These are phyloP conservation scores for Sphinx pinastri DNA, from an alignment of 2,888 invertebrate genomes.

Conservation along the genomic window DNA sequence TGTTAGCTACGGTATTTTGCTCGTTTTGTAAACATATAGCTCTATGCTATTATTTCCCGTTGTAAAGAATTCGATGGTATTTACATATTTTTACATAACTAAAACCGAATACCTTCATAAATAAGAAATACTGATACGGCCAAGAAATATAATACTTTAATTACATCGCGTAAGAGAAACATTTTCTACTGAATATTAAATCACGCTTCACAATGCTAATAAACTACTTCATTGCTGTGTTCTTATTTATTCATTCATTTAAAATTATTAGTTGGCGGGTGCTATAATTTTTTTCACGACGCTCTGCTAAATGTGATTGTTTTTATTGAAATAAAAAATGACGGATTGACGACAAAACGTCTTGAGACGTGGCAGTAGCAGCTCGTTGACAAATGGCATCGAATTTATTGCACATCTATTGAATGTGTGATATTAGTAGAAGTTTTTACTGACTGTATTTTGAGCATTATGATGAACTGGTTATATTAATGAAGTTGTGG, in stretches of 20 bases:
- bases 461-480: not conserved
- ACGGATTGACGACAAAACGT: slow-evolving; percentile 14
- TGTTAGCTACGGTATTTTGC: not conserved
- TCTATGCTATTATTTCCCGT: not conserved
- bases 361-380: not conserved
- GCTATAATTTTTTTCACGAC: slow-evolving; percentile 13
- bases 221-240: slow-evolving; percentile 6
- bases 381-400: slow-evolving; percentile 3
- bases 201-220: not conserved
- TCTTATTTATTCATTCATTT: slow-evolving; percentile 17
- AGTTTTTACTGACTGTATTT: not conserved
- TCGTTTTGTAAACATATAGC: not conserved
- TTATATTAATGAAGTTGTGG: not conserved
- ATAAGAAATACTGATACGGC: too few relatives aligned
- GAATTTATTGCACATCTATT: slow-evolving; percentile 1
- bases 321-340: slow-evolving; percentile 26
- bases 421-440: too few relatives aligned
- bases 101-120: too few relatives aligned
- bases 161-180: slow-evolving; percentile 1
- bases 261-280: slow-evolving; percentile 3
- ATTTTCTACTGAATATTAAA: not conserved
- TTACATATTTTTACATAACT: not conserved
- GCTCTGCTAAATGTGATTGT: slow-evolving; percentile 12
- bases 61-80: not conserved
- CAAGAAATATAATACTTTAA: not conserved